These are phyloP conservation scores for Andrena marginata DNA, from an alignment of 2,888 invertebrate genomes.

Conservation along the genomic window DNA sequence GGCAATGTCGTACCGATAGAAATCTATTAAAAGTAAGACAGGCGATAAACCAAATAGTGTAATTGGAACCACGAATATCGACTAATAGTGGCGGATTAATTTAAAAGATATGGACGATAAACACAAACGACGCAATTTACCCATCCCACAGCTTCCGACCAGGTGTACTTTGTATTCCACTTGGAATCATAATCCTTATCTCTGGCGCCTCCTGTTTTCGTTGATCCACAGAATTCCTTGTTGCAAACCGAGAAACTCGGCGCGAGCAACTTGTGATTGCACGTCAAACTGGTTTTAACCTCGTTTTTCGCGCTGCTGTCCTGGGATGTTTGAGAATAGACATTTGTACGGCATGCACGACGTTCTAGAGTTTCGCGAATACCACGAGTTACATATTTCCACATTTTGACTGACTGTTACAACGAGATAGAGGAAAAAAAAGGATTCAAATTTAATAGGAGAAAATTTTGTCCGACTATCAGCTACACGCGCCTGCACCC, in stretches of 20 bases:
- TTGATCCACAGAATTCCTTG: conserved; percentile 71
- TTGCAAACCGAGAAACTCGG: conserved; percentile 67
- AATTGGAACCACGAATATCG: background rate
- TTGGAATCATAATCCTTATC: conserved; percentile 72
- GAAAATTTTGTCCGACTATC: background rate
- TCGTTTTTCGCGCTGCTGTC: conserved; percentile 70
- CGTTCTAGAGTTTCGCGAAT: conserved; percentile 80
- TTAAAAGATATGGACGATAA: conserved; percentile 18
- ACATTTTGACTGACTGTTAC: conserved; percentile 70
- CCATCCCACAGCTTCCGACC: conserved; percentile 82
- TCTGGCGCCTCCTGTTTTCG: conserved; percentile 70
- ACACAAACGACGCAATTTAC: conserved; percentile 68
- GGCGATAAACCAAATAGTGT: background rate
- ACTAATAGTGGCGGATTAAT: background rate
- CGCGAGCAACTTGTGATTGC: conserved; percentile 71
- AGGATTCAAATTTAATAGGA: background rate
- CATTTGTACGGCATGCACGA: conserved; percentile 78
- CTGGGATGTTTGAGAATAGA: conserved; percentile 78
- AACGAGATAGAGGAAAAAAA: background rate
- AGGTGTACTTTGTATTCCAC: conserved; percentile 78
- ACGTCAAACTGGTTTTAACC: conserved; percentile 68
- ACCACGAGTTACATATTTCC: conserved; percentile 81
- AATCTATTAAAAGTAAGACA: background rate
- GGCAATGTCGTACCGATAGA: background rate
- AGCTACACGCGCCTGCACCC: conserved; percentile 31